A percentile compares a stretch with the other conserved stretches of the same genome.
Evolutionary conservation across 1,140 invertebrate genomes (phyloP).

Genomic region (Aricia agestis): DNA sequence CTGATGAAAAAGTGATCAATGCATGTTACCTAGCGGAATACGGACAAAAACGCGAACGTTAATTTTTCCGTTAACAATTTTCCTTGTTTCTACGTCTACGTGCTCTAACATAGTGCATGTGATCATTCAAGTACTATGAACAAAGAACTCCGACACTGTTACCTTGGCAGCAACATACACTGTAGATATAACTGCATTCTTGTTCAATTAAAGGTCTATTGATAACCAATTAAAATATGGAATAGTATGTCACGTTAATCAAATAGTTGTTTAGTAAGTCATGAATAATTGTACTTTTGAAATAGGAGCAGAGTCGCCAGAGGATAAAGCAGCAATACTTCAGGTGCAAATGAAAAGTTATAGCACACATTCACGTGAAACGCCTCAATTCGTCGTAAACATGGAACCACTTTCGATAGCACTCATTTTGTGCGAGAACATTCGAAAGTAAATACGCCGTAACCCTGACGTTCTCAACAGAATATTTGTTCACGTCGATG

Average conservation of each 20-base stretch:
- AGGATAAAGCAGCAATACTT: background rate
- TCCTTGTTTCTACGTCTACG: background rate
- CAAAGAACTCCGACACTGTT: background rate
- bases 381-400: background rate
- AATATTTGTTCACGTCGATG: background rate
- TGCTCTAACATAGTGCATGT: background rate
- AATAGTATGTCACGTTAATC: background rate
- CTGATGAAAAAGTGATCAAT: background rate
- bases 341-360: background rate
- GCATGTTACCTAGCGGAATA: background rate
- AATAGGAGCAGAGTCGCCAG: background rate
- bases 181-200: constrained; percentile 3
- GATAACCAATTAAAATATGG: background rate
- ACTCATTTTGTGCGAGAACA: background rate
- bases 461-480: background rate
- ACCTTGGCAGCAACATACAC: constrained; percentile 2
- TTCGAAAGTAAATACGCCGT: constrained; percentile 7
- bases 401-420: constrained; percentile 5
- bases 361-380: background rate
- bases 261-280: too few relatives aligned
- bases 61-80: constrained; percentile 1
- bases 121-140: background rate
- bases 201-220: background rate
- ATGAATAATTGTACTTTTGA: too few relatives aligned
- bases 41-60: background rate